Conservation (phyloP, 2,888 invertebrate genomes). For the Falcaria lacertinaria region DNA sequence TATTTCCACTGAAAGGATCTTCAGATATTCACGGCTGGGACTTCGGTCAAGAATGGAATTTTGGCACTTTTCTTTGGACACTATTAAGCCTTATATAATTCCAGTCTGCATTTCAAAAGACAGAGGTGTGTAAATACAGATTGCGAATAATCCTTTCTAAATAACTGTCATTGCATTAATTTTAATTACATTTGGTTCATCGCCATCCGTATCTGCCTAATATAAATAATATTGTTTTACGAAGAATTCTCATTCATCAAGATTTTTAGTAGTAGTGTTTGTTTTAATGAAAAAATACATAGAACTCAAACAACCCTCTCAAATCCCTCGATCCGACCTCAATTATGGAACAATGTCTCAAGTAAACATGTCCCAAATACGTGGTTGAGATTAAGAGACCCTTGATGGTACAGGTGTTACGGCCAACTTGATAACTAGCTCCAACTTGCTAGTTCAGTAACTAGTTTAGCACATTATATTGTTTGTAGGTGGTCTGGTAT, state of each 20-base stretch:
- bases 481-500: too few species aligned
- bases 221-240: too few species aligned
- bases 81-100: slow-evolving; percentile 35
- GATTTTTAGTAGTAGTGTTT: too few species aligned
- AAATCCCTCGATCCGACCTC: not conserved
- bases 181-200: too few species aligned
- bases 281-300: too few species aligned
- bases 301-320: not conserved
- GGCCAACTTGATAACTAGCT: not conserved
- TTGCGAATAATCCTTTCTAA: too few species aligned
- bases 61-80: slow-evolving; percentile 62
- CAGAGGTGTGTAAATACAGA: too few species aligned
- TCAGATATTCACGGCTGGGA: slow-evolving; percentile 59
- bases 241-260: too few species aligned
- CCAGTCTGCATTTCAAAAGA: not conserved
- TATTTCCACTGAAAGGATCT: slow-evolving; percentile 38
- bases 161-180: too few species aligned
- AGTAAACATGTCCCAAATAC: not conserved
- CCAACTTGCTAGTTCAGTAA: not conserved
- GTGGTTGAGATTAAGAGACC: not conserved
- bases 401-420: not conserved
- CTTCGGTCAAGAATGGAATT: slow-evolving; percentile 62
- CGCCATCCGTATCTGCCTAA: too few species aligned
- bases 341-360: not conserved
- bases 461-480: not conserved